Conservation (phyloP, 1,140 invertebrate species). For the Drosophila kepulauana region DNA sequence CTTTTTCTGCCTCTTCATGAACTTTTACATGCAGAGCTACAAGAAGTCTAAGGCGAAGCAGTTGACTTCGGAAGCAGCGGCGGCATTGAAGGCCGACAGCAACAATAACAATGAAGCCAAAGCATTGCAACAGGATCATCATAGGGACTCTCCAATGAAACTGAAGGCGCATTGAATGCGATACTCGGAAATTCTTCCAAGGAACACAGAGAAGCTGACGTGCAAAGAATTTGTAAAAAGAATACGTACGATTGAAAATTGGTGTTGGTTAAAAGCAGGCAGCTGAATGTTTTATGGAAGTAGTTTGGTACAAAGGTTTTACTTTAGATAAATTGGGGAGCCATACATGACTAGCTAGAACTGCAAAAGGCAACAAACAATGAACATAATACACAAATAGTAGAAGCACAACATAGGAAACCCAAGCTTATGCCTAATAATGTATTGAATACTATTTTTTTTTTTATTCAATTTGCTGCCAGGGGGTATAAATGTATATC, state of each 20-base stretch:
- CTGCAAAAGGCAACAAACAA: constrained; percentile 30
- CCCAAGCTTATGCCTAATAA: constrained; percentile 31
- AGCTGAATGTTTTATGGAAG: constrained; percentile 54
- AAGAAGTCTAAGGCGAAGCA: constrained; percentile 84
- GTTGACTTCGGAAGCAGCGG: constrained; percentile 22
- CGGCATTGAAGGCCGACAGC: constrained; percentile 55
- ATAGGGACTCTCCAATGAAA: constrained; percentile 38
- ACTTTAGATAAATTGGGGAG: constrained; percentile 67
- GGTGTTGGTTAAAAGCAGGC: constrained; percentile 67
- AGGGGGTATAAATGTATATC: constrained; percentile 32
- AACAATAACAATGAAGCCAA: constrained; percentile 38
- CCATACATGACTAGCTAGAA: constrained; percentile 63
- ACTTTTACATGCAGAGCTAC: constrained; percentile 96
- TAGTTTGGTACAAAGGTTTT: constrained; percentile 80
- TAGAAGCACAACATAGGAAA: constrained; percentile 1
- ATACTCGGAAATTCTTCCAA: constrained; percentile 47
- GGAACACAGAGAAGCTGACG: constrained; percentile 35
- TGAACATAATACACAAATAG: not conserved
- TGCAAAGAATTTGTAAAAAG: constrained; percentile 40
- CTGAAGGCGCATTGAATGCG: constrained; percentile 62
- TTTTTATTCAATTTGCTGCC: constrained; percentile 18
- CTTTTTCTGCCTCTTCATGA: constrained; percentile 95
- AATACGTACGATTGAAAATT: constrained; percentile 63
- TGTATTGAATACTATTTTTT: constrained; percentile 6
- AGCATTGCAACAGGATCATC: constrained; percentile 35